These are phyloP conservation scores for Axea sp. DNA, from an alignment of 2,888 invertebrate genomes.

Conservation along the genomic window DNA sequence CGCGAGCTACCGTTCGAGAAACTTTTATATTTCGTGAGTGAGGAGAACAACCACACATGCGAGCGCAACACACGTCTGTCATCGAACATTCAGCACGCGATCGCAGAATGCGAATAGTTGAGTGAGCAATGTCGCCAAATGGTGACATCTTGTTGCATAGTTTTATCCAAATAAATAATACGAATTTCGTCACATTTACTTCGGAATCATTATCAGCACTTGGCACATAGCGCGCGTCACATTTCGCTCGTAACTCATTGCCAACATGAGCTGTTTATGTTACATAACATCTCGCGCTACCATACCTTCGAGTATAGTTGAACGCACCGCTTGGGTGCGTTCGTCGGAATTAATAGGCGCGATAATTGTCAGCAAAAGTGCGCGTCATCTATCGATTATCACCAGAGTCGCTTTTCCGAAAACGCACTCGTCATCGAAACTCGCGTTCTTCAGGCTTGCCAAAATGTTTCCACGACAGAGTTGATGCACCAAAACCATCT, in stretches of 20 bases:
- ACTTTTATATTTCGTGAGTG: conserved; percentile 76
- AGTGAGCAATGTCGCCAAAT: conserved; percentile 43
- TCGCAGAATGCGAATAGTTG: conserved; percentile 46
- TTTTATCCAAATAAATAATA: conserved; percentile 43
- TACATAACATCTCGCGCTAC: conserved; percentile 4
- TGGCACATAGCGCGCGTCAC: conserved; percentile 37
- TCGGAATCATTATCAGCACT: conserved; percentile 35
- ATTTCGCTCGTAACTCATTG: conserved; percentile 23
- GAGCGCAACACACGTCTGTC: conserved; percentile 39
- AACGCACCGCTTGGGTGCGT: no score
- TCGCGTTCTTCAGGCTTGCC: no score
- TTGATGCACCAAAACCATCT: no score
- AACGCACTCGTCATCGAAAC: no score
- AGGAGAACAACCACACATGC: conserved; percentile 61
- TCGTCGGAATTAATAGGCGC: no score
- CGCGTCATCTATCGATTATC: no score
- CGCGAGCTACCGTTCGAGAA: conserved; percentile 68
- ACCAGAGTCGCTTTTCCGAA: no score
- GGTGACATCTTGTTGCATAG: conserved; percentile 44
- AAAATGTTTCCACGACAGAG: no score
- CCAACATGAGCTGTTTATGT: conserved; percentile 16
- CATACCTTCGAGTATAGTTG: not conserved
- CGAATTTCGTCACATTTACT: conserved; percentile 37
- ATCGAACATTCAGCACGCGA: conserved; percentile 49
- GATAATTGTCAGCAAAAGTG: no score